Evolutionary conservation across 2,797 vertebrate genomes (phyloP).

Genomic region (Falco biarmicus): DNA sequence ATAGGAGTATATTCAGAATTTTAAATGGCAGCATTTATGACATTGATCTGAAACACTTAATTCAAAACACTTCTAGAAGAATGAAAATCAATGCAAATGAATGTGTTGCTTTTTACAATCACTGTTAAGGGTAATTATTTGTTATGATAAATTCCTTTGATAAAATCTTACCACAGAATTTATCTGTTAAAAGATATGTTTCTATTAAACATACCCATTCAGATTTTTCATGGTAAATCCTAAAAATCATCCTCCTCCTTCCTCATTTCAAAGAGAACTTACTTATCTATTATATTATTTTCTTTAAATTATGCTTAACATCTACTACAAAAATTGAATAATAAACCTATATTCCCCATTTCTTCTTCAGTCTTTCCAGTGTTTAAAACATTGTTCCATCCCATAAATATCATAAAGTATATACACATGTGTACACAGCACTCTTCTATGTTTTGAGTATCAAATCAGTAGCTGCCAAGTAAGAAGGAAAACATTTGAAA

Average conservation of each 20-base stretch:
- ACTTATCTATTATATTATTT: not conserved
- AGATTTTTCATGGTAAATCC: not conserved
- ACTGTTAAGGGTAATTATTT: not conserved
- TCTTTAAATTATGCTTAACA: not conserved
- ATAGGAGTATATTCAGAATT: not conserved
- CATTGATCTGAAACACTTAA: not conserved
- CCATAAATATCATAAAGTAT: not conserved
- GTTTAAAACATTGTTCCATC: not conserved
- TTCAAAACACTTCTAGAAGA: not conserved
- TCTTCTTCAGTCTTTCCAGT: constrained; percentile 3
- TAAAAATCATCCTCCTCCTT: not conserved
- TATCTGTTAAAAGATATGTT: constrained; percentile 23
- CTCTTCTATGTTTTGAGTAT: not conserved
- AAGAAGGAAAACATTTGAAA: not conserved
- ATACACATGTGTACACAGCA: not conserved
- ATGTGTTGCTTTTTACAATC: not conserved
- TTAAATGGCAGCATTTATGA: not conserved
- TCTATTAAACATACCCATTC: not conserved
- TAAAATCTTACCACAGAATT: not conserved
- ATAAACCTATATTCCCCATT: not conserved
- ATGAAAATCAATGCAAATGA: not conserved
- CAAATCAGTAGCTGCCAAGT: not conserved
- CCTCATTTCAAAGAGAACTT: constrained; percentile 36
- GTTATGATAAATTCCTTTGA: not conserved
- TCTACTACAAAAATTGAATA: not conserved